Conservation (phyloP, 2,113 vertebrate genomes). For the Saiga tatarica region DNA sequence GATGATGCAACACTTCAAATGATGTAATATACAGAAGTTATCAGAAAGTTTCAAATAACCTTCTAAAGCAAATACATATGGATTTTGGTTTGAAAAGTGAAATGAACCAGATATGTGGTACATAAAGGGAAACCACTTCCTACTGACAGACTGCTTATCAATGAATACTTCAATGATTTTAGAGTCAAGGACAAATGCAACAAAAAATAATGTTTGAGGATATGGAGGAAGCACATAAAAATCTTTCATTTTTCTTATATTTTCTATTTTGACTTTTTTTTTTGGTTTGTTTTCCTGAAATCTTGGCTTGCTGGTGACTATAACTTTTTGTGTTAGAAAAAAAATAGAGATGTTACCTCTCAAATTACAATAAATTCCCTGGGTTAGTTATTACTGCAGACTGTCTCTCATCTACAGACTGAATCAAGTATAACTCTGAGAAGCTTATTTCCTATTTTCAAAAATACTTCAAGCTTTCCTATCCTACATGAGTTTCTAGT, state of each 20-base stretch:
- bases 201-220: constrained; percentile 23
- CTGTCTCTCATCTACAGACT: constrained; percentile 54
- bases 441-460: constrained; percentile 49
- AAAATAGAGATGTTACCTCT: constrained; percentile 42
- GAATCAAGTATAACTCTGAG: constrained; percentile 45
- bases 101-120: constrained; percentile 35
- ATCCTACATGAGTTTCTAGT: neutral
- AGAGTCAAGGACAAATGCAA: constrained; percentile 32
- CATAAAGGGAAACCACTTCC: constrained; percentile 60
- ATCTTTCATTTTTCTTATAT: constrained; percentile 49
- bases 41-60: constrained; percentile 49
- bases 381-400: constrained; percentile 55
- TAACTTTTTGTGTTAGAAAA: constrained; percentile 40
- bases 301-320: constrained; percentile 78
- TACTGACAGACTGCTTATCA: constrained; percentile 15
- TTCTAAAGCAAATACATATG: constrained; percentile 53
- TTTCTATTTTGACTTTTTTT: constrained; percentile 28
- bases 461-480: constrained; percentile 56
- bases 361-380: constrained; percentile 50
- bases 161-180: constrained; percentile 44
- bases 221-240: constrained; percentile 31
- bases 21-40: constrained; percentile 69
- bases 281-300: constrained; percentile 63
- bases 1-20: constrained; percentile 42
- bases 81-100: constrained; percentile 58